Conservation (phyloP, 2,888 invertebrate genomes). For the Rhamphomyia laevipes region DNA sequence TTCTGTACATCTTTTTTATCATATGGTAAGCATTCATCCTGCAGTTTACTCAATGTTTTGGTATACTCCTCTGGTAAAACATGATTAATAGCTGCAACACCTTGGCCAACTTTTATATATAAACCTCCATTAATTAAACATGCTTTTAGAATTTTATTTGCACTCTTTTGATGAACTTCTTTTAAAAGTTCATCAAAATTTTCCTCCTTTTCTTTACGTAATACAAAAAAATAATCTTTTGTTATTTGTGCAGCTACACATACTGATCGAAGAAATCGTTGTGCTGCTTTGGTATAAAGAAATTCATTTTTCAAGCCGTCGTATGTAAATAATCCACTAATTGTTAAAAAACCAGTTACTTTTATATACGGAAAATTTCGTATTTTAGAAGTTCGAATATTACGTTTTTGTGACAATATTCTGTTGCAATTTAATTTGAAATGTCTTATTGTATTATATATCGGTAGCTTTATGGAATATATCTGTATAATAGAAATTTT, state of each 20-base stretch:
- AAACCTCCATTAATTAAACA: conserved; percentile 63
- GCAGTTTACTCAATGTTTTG: conserved; percentile 43
- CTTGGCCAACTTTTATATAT: conserved; percentile 67
- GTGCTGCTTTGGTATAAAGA: not conserved
- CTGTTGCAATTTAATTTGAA: too few relatives aligned
- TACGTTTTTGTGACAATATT: too few relatives aligned
- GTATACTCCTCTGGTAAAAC: conserved; percentile 59
- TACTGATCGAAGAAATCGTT: not conserved
- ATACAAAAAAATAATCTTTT: conserved; percentile 23
- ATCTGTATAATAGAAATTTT: too few relatives aligned
- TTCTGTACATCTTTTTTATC: conserved; percentile 44
- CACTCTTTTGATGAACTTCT: conserved; percentile 48
- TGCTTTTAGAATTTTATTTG: conserved; percentile 48
- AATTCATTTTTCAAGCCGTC: not conserved
- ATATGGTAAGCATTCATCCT: conserved; percentile 47
- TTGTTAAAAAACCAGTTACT: not conserved
- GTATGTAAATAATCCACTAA: not conserved
- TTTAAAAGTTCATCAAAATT: conserved; percentile 39
- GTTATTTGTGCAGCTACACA: not conserved
- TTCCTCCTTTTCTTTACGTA: conserved; percentile 19
- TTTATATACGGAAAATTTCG: too few relatives aligned
- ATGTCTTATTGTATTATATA: too few relatives aligned
- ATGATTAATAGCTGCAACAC: conserved; percentile 61
- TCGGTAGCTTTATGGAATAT: too few relatives aligned
- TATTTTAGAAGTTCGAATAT: too few relatives aligned